phyloP scores from a whole-genome alignment of 2,888 invertebrate species.

The Stegophylla sp. region DNA sequence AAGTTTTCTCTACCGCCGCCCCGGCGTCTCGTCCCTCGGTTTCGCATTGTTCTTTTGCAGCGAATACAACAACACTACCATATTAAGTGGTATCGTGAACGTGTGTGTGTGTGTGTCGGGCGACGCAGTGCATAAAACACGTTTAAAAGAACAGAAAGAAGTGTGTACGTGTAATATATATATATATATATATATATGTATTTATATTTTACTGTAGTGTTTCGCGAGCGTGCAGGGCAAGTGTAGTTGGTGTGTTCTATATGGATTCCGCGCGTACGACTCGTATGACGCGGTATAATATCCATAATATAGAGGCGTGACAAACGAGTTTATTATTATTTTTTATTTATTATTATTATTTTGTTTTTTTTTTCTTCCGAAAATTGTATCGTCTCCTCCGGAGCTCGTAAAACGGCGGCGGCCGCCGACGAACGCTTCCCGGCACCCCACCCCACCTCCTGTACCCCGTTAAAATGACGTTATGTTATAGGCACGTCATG shows the following conservation, averaged over 20 bases:
- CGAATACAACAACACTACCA: constrained; percentile 17
- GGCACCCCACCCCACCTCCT: not conserved
- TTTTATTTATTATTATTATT: constrained; percentile 6
- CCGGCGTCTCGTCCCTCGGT: not conserved
- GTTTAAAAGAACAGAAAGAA: constrained; percentile 50
- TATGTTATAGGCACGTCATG: not conserved
- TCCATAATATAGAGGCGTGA: constrained; percentile 44
- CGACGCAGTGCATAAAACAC: constrained; percentile 39
- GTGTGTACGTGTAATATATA: not conserved
- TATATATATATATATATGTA: too few species aligned
- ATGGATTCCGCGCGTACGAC: constrained; percentile 31
- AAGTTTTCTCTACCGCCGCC: not conserved
- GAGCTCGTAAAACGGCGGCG: constrained; percentile 20
- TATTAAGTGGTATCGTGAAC: constrained; percentile 20
- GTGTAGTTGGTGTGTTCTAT: constrained; percentile 30
- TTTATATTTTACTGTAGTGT: not conserved
- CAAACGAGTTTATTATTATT: constrained; percentile 49
- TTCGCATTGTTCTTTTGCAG: constrained; percentile 46
- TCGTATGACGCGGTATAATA: not conserved
- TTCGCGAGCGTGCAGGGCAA: not conserved
- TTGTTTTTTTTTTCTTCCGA: not conserved
- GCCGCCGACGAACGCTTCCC: not conserved
- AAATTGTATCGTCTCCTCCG: constrained; percentile 29
- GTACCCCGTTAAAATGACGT: too few species aligned
- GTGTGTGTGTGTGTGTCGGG: not conserved